Percentiles rank a stretch among this genome's conserved stretches.
These are phyloP conservation scores for Elanoides forficatus DNA, from an alignment of 2,113 vertebrate genomes.

Conservation along the genomic window DNA sequence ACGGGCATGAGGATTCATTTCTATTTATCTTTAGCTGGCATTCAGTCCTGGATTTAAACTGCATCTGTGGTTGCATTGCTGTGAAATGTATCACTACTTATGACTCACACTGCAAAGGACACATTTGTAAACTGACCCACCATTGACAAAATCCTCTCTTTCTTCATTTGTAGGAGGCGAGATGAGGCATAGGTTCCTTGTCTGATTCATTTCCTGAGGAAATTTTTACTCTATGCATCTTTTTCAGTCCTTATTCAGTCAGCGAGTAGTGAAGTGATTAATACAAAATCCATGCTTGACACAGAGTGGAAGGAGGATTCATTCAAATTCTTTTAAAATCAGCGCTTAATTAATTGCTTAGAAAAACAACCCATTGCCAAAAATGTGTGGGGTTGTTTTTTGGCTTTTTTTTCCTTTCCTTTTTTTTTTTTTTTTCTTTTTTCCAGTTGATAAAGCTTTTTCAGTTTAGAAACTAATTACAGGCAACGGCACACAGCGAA, in stretches of 20 bases:
- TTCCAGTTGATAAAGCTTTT: background rate
- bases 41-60: slow-evolving; percentile 18
- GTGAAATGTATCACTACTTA: slow-evolving; percentile 50
- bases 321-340: slow-evolving; percentile 51
- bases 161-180: slow-evolving; percentile 41
- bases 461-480: slow-evolving; percentile 22
- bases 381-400: slow-evolving; percentile 11
- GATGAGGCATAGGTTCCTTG: slow-evolving; percentile 63
- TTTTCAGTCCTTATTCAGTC: slow-evolving; percentile 44
- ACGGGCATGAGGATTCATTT: background rate
- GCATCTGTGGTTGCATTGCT: slow-evolving; percentile 61
- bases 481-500: background rate
- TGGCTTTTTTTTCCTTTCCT: background rate
- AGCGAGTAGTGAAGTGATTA: slow-evolving; percentile 64
- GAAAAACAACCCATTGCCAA: slow-evolving; percentile 44
- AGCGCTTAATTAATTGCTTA: slow-evolving; percentile 46
- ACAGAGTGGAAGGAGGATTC: slow-evolving; percentile 39
- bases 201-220: slow-evolving; percentile 80
- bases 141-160: slow-evolving; percentile 62
- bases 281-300: slow-evolving; percentile 55
- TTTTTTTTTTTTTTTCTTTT: background rate
- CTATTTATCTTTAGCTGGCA: slow-evolving; percentile 14
- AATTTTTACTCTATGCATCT: slow-evolving; percentile 63
- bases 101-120: slow-evolving; percentile 70
- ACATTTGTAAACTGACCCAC: slow-evolving; percentile 68